Evolutionary conservation across 1,140 invertebrate genomes (phyloP).

Genomic region (Drosophila novamexicana): DNA sequence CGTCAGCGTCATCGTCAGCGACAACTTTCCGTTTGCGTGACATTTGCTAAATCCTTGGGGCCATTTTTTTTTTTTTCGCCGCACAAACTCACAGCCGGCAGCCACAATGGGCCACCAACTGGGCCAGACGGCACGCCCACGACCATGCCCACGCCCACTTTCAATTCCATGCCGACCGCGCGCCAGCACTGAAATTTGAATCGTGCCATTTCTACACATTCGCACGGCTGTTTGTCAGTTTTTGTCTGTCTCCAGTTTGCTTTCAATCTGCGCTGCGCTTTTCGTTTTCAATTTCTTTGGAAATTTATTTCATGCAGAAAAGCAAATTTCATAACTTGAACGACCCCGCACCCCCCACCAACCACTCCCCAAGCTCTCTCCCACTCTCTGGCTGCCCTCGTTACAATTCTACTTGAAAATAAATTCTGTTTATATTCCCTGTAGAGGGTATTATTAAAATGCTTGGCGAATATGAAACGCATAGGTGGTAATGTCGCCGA

Average conservation of each 20-base stretch:
- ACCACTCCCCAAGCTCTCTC: no score
- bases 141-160: no score
- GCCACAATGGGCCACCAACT: no score
- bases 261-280: conserved; percentile 67
- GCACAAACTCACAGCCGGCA: no score
- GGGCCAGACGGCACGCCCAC: no score
- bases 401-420: conserved; percentile 4
- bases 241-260: conserved; percentile 53
- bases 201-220: conserved; percentile 65
- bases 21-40: conserved; percentile 54
- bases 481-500: no score
- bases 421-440: conserved; percentile 24
- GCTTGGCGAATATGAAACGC: no score
- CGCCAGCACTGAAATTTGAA: conserved; percentile 8
- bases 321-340: conserved; percentile 57
- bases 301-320: conserved; percentile 72
- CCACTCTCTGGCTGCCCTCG: neutral
- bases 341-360: neutral
- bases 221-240: conserved; percentile 48
- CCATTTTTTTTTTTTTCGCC: no score
- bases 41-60: conserved; percentile 51
- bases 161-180: no score
- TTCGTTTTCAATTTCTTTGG: conserved; percentile 73
- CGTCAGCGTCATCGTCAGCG: no score
- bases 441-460: no score